These are phyloP conservation scores for Tor tambroides DNA, from an alignment of 2,113 vertebrate genomes.

Conservation along the genomic window DNA sequence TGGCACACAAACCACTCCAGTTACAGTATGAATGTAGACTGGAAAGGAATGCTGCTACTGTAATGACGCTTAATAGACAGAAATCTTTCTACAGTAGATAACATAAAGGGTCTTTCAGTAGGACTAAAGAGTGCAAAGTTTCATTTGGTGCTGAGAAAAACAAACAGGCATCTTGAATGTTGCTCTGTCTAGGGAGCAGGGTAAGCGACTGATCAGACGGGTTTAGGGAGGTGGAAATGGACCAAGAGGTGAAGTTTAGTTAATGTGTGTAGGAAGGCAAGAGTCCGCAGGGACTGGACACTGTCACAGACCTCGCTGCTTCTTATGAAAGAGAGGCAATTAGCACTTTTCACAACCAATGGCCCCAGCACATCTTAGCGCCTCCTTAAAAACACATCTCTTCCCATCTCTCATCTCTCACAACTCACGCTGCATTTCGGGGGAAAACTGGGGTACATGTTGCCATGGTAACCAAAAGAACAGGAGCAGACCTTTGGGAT, in stretches of 20 bases:
- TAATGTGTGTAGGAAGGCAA: slow-evolving; percentile 38
- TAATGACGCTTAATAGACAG: neutral
- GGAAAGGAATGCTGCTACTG: neutral
- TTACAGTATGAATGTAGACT: neutral
- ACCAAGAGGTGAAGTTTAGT: slow-evolving; percentile 28
- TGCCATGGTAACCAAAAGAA: slow-evolving; percentile 55
- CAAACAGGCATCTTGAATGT: neutral
- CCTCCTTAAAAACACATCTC: slow-evolving; percentile 46
- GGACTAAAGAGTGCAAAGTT: neutral
- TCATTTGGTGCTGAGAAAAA: neutral
- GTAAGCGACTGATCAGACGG: neutral
- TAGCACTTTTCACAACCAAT: slow-evolving; percentile 53
- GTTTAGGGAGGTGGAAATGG: slow-evolving; percentile 5
- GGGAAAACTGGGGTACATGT: slow-evolving; percentile 49
- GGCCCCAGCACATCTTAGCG: slow-evolving; percentile 37
- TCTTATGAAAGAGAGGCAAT: slow-evolving; percentile 55
- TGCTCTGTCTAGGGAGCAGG: neutral
- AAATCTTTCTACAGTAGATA: slow-evolving; percentile 5
- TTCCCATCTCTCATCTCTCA: slow-evolving; percentile 24
- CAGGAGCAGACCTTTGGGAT: slow-evolving; percentile 47
- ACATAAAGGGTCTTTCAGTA: neutral
- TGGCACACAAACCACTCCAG: neutral
- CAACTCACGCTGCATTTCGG: slow-evolving; percentile 45
- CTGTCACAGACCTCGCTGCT: slow-evolving; percentile 30
- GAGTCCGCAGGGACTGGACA: slow-evolving; percentile 16